Evolutionary conservation across 1,140 invertebrate genomes (phyloP), one percentile per base, ranked within the genome.

Genomic region (Pseudomyrmex cubaensis): DNA sequence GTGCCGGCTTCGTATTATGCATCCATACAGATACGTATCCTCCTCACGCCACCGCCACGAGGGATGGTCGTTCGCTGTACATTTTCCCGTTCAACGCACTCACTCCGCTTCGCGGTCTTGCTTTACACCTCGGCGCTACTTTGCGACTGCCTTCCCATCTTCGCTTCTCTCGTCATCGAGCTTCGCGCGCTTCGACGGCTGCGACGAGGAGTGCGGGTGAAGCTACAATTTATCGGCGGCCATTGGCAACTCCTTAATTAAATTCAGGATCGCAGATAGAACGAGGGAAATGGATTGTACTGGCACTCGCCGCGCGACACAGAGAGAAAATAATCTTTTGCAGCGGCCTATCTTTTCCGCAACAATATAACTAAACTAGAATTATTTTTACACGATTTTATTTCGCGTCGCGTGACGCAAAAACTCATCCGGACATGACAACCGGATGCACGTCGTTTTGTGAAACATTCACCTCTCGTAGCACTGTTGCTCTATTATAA

Each of bases 61-160:
- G 78, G 85, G 66, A 90, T 85, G 84, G 76, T 80, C 87, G 84
- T 85, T 62, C 75, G 84, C 57, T 87, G 90, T 86, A 85, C 83
- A 89, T 90, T 90, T 87, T 89, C 86, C 85, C 77, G 75, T 85
- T 85, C 74, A 72, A 83, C 84, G 85, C 89, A 83, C 84, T 77
- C 74, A 80, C 61, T 57, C 72, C 73, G 56, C 63, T 63, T 35
- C 13, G 13, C 62, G 56, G 46, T 46, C 54, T 70, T 67, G 46
- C 69, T 75, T 64, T 63, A 63, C 63, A 50, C 77, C 64, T 46
- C 54, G 52, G 69, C 72, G 17, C 50, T 76, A 69, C 57, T 75
- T 54, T 35, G 62, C 22, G 50, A 54, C 82, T 85, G 61, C 82
- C 82, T 85, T 85, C 63, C 64, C 50, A 22, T 70, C 62, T 75